Base-by-base conservation (phyloP, 2,113 vertebrate genomes). In the Amphiprion percula region DNA sequence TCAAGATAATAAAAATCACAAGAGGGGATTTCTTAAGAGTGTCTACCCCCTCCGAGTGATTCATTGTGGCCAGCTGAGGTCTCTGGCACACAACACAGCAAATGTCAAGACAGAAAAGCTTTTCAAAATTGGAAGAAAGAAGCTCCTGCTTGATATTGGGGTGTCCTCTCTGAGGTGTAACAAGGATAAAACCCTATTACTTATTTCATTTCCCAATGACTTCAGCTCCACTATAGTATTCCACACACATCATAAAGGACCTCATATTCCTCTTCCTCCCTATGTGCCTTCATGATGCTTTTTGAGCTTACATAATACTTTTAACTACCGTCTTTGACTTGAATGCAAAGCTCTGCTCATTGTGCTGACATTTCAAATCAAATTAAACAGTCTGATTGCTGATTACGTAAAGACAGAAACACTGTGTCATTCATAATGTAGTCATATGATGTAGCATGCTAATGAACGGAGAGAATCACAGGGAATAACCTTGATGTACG, bases 171-270 rank as follows among this genome's bases (percentile, higher is more conserved):
- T 56, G 41, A 86, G 81, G 81, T 67, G 63, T 47, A 68, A 61
- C 62, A 56, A 73, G 74, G 72, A 87, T 91, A 77, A 82, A 87
- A 88, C 54, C 75, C 53, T 80, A 79, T 89, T 85, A 86, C 85
- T 61, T 69, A 83, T 84, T 83, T 75, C 47, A 65, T 87, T 92
- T 92, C 77, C 79, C 87, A 52, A 61, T 77, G 79, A 90, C 82
- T 92, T 84, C 71, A 77, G 60, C 79, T 80, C 68, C 54, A 71
- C 56, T 87, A 44, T 74, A 87, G 46, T 53, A 69, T 67, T 81
- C 74, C 61, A 83, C 23, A 63, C 56, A 79, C 70, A 78, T 56
- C 39, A 72, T 75, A 82, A 74, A 83, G 72, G 26, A 16, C 47
- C 80, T 39, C 28, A 26, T 26, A n/a, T 76, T 76, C 68, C 59